Evolutionary conservation across 2,113 vertebrate species (phyloP).

Genomic region (Oreochromis tanganicae): DNA sequence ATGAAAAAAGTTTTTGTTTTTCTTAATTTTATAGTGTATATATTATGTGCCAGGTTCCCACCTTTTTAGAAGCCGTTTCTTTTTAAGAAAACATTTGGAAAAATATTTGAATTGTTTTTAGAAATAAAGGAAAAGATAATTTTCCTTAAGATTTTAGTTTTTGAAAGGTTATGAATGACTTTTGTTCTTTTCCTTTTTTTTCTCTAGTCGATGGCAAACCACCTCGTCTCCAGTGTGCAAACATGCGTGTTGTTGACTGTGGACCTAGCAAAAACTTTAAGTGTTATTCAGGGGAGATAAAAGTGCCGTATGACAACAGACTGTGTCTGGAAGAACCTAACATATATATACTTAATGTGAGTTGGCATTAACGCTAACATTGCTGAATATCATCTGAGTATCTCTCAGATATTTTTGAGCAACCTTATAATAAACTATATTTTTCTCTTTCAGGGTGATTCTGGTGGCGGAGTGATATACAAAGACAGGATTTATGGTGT

Average conservation of each 20-base stretch:
- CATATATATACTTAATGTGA: fast-evolving
- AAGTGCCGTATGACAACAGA: fast-evolving
- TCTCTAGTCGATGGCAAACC: fast-evolving
- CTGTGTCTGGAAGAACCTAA: background rate
- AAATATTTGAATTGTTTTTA: fast-evolving
- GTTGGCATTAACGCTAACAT: background rate
- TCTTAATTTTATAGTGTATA: background rate
- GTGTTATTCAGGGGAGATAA: no score
- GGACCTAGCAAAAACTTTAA: no score
- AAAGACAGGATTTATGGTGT: fast-evolving
- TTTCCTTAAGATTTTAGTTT: background rate
- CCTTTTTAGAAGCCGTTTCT: background rate
- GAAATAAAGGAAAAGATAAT: fast-evolving
- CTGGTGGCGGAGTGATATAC: background rate
- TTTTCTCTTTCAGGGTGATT: background rate
- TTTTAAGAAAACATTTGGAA: background rate
- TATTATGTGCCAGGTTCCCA: background rate
- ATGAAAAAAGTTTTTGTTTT: background rate
- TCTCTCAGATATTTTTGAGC: fast-evolving
- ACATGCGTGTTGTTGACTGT: background rate
- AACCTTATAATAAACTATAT: background rate
- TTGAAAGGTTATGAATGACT: background rate
- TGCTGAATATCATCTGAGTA: background rate
- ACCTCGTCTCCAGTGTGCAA: fast-evolving
- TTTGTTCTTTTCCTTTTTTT: background rate